Percentiles rank a stretch among this genome's conserved stretches.
phyloP scores from a whole-genome alignment of 2,113 vertebrate species.

The Vidua macroura region DNA sequence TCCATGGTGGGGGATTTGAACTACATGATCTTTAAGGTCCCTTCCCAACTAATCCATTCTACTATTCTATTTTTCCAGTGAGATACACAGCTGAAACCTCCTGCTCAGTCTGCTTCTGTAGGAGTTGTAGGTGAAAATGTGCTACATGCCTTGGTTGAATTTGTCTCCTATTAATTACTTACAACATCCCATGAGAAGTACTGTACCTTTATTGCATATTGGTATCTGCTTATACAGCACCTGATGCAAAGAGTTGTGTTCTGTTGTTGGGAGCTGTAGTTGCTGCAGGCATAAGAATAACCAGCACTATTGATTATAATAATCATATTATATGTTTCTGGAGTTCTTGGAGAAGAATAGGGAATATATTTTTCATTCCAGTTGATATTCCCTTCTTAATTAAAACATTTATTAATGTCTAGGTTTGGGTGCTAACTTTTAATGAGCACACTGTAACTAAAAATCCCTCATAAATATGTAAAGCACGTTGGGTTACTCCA shows the following conservation, averaged over 20 bases:
- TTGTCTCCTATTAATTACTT: background rate
- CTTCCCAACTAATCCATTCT: background rate
- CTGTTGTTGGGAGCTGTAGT: background rate
- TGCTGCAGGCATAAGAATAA: background rate
- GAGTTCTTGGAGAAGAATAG: background rate
- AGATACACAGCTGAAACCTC: background rate
- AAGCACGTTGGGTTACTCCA: background rate
- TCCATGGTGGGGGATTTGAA: background rate
- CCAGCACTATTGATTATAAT: background rate
- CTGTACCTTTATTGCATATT: background rate
- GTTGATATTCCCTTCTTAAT: background rate
- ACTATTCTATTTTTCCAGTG: background rate
- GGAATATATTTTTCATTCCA: background rate
- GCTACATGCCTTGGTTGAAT: background rate
- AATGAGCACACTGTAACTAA: background rate
- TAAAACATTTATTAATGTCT: background rate
- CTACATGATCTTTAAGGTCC: background rate
- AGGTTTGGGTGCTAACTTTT: background rate
- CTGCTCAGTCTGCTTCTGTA: background rate
- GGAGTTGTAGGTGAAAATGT: background rate
- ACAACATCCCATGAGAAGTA: background rate
- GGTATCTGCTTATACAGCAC: background rate
- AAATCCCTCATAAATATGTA: conserved; percentile 4
- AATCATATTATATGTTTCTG: background rate
- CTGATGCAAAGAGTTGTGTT: background rate